These are phyloP conservation scores for Dunckerocampus dactyliophorus DNA, from an alignment of 2,113 vertebrate genomes.

Conservation along the genomic window DNA sequence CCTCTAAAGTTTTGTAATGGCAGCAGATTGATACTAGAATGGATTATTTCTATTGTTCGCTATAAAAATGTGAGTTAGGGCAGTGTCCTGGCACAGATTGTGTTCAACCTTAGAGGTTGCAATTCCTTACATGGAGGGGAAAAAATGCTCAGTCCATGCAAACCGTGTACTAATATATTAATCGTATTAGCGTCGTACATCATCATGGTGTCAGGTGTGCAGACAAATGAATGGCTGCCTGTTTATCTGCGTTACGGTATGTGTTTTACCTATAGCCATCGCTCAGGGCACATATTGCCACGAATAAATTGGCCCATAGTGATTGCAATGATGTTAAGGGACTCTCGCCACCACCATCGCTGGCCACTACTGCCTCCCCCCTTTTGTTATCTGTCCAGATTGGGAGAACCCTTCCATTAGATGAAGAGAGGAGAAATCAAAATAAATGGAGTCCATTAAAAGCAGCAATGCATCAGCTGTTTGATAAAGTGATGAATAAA, in stretches of 20 bases:
- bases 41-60: too few relatives aligned
- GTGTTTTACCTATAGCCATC: slow-evolving; percentile 82
- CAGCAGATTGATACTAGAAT: too few relatives aligned
- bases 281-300: slow-evolving; percentile 77
- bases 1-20: neutral
- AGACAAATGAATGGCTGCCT: slow-evolving; percentile 92
- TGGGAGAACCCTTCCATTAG: slow-evolving; percentile 91
- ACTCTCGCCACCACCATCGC: slow-evolving; percentile 70
- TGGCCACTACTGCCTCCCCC: slow-evolving; percentile 65
- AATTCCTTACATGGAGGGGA: too few relatives aligned
- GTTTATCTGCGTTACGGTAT: slow-evolving; percentile 95
- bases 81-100: too few relatives aligned
- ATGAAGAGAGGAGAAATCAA: slow-evolving; percentile 97
- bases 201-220: slow-evolving; percentile 90
- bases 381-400: slow-evolving; percentile 87
- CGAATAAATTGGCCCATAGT: slow-evolving; percentile 94
- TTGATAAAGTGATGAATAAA: slow-evolving; percentile 99
- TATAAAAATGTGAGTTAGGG: too few relatives aligned
- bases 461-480: slow-evolving; percentile 98
- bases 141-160: too few relatives aligned
- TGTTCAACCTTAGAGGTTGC: too few relatives aligned
- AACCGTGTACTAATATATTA: slow-evolving; percentile 70
- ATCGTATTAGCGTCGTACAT: slow-evolving; percentile 96
- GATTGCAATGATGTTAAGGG: slow-evolving; percentile 87
- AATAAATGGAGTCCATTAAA: slow-evolving; percentile 99